Conservation (phyloP, 2,888 invertebrate genomes). For the Cephonodes hylas region DNA sequence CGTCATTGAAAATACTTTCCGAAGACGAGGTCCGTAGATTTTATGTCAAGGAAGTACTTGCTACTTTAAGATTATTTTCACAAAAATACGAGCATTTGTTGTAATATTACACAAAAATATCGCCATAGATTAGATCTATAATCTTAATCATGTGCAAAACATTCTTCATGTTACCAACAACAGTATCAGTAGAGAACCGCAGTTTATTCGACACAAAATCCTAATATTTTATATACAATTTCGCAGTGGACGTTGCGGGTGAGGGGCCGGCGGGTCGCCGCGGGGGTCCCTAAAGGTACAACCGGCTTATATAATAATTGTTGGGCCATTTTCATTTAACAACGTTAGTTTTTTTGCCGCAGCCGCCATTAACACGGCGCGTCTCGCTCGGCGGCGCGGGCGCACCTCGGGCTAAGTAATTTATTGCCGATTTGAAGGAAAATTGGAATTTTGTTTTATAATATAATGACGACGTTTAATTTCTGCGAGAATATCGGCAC, state of each 20-base stretch:
- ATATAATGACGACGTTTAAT: conserved; percentile 29
- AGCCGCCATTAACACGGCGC: conserved; percentile 51
- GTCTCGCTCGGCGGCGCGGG: conserved; percentile 52
- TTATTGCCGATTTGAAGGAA: conserved; percentile 70
- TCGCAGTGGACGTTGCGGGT: conserved; percentile 1
- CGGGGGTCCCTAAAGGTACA: conserved; percentile 32
- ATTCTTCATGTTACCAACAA: background rate
- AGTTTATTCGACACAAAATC: background rate
- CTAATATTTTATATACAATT: conserved; percentile 4
- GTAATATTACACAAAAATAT: no score
- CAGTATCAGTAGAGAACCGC: background rate
- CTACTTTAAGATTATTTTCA: no score
- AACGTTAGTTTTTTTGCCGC: conserved; percentile 44
- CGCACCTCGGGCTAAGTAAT: conserved; percentile 62
- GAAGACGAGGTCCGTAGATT: no score
- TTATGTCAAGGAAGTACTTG: background rate
- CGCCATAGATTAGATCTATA: no score
- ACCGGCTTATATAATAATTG: conserved; percentile 57
- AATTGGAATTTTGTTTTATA: conserved; percentile 65
- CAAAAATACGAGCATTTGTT: no score
- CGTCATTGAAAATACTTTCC: no score
- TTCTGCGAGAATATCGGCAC: conserved; percentile 35
- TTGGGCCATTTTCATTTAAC: conserved; percentile 61
- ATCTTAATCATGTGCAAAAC: no score
- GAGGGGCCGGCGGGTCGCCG: conserved; percentile 15